phyloP scores from a whole-genome alignment of 2,797 vertebrate genomes.

The Hozukius guyotensis region DNA sequence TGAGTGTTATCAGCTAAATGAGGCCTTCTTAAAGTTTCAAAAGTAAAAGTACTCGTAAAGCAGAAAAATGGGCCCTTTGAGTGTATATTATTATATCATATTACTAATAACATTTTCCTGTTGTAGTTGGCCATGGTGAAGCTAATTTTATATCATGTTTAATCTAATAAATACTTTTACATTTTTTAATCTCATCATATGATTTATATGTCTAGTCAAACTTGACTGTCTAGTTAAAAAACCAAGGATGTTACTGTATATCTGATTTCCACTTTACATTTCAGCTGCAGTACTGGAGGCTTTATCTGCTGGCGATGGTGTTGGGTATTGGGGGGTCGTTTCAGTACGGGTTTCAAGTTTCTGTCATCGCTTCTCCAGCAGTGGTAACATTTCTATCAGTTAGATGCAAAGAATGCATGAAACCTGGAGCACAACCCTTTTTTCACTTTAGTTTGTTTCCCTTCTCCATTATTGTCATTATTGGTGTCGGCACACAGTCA shows the following conservation, averaged over 20 bases:
- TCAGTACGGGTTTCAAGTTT: constrained; percentile 86
- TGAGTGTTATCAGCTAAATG: background rate
- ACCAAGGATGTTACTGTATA: fast-evolving
- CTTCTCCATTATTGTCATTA: background rate
- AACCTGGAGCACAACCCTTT: background rate
- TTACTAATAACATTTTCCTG: background rate
- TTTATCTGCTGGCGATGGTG: constrained; percentile 80
- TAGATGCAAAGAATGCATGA: background rate
- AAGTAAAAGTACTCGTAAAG: background rate
- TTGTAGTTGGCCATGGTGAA: background rate
- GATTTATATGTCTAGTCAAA: background rate
- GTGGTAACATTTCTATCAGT: constrained; percentile 65
- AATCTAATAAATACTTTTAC: background rate
- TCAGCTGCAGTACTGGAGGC: constrained; percentile 80
- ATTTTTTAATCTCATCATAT: background rate
- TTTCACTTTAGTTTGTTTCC: background rate
- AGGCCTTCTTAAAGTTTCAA: background rate
- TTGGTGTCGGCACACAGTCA: background rate
- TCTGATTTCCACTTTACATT: background rate
- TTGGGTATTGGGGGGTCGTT: constrained; percentile 83
- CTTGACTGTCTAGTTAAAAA: background rate
- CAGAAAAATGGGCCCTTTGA: background rate
- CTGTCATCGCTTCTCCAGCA: constrained; percentile 83
- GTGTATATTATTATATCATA: background rate
- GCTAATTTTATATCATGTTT: background rate